Evolutionary conservation across 2,113 vertebrate species (phyloP), one percentile per base, ranked within the genome.

Genomic region (Colaptes auratus): DNA sequence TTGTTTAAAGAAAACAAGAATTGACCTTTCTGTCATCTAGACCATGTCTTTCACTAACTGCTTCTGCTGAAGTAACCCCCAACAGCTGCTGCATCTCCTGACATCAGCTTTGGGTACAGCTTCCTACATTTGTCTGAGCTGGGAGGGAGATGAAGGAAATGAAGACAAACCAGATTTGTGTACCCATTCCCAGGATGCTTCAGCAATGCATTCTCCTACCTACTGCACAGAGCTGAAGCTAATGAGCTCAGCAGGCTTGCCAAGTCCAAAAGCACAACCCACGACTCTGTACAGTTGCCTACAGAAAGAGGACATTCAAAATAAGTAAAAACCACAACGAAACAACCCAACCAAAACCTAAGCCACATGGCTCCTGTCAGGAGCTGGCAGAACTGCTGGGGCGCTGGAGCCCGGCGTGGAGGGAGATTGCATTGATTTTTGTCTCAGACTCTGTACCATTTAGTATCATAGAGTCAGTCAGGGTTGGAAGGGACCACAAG

Each of bases 31-130:
- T 70, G 84, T 95, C 36, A 39, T 11, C 90, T 95, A 97, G 96
- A 96, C 74, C 77, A 27, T 85, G 82, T 90, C 88, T 96, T 88
- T 88, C 92, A 90, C 67, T 63, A 77, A 89, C 94, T 89, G 35
- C 20, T 74, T 88, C 60, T 86, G 28, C 58, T 93, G 69, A 92
- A 96, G 61, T 61, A 88, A 76, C 39, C 39, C 39, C 39, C 28
- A 81, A 52, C 66, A 83, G 53, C 44, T 89, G 30, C 48, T 55
- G 7, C 27, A 58, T 30, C 42, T 84, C 33, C 66, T 82, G 66
- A 86, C 88, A 91, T 20, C 39, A 9, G n/a, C 60, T 36, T 85
- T 52, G 20, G 27, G 7, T 60, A 56, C 30, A 78, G 31, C 14
- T 78, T 74, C 58, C 77, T 56, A 59, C 12, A 53, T 81, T 93